Evolutionary conservation across 92 coral and sea anemone species (phyloP), one percentile per base, ranked within the genome.

Genomic region (Isaurus tuberculatus): DNA sequence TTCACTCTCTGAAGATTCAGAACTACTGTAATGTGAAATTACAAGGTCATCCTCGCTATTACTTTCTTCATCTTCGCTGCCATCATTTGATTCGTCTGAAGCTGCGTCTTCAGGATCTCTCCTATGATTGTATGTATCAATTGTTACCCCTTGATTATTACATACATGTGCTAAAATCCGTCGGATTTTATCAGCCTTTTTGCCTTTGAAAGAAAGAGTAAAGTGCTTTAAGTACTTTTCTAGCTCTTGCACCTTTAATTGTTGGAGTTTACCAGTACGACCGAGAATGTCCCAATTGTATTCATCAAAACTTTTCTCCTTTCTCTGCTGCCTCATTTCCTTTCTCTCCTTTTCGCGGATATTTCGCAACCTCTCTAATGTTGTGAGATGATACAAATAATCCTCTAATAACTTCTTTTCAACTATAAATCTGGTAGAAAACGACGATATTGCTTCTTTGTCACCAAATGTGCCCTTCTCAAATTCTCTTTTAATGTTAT

Each of bases 181-280:
- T 73, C 92, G 80, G 43, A 81, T 86, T 89, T 89, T 89, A 83
- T 80, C 89, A 49, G 69, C 72, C 65, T 86, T 86, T 53, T 89
- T 80, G 51, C 92, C 87, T 77, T 83, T 80, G n/a, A 89, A 70
- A 58, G 90, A 89, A 42, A 89, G 89, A 31, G 85, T 89, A 72
- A 89, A 88, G 88, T 75, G 85, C 34, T 43, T 75, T 19, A 69
- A 79, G 79, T 84, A 65, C 70, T 88, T 84, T 79, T 68, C 89
- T 20, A 79, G 69, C 71, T 85, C 72, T 44, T 85, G 68, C 51
- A 85, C 60, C 37, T 57, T 27, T 74, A 74, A 29, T 61, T 70
- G 27, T 79, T 70, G 80, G 51, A 83, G 43, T 83, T 70, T 20
- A 51, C 60, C 81, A 42, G 81, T 72, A 79, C 81, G 81, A 57